Evolutionary conservation across 2,888 invertebrate species (phyloP).

Genomic region (Megaustenia siamemsis): DNA sequence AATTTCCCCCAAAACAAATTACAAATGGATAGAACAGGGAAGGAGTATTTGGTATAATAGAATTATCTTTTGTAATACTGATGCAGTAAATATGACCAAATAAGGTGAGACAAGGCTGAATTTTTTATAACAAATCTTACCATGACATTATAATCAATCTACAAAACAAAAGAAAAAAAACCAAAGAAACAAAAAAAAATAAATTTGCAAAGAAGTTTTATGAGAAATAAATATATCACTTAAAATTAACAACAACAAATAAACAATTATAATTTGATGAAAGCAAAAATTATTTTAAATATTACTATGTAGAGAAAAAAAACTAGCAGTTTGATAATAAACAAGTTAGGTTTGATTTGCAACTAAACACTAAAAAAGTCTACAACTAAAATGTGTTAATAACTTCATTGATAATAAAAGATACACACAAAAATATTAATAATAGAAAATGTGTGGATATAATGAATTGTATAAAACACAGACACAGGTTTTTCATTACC

Average conservation of each 20-base stretch:
- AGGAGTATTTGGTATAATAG: background rate
- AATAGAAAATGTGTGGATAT: no score
- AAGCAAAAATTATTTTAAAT: background rate
- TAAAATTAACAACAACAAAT: background rate
- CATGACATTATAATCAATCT: constrained; percentile 55
- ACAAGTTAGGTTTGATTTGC: background rate
- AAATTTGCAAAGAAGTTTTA: background rate
- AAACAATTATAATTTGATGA: background rate
- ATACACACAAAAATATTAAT: no score
- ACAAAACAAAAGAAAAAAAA: constrained; percentile 13
- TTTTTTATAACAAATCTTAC: constrained; percentile 50
- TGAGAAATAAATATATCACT: background rate
- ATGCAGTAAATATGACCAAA: background rate
- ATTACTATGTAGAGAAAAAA: background rate
- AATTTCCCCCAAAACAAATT: background rate
- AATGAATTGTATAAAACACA: no score
- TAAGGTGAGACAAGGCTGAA: background rate
- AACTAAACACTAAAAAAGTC: no score
- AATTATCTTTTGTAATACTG: background rate
- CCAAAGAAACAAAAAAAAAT: background rate
- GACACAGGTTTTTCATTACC: no score
- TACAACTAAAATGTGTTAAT: no score
- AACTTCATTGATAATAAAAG: no score
- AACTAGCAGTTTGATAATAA: background rate
- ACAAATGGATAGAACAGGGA: background rate